A percentile compares a stretch with the other conserved stretches of the same genome.
Evolutionary conservation across 35 echinoderm and acorn worm species (phyloP).

Genomic region (Anneissia japonica): DNA sequence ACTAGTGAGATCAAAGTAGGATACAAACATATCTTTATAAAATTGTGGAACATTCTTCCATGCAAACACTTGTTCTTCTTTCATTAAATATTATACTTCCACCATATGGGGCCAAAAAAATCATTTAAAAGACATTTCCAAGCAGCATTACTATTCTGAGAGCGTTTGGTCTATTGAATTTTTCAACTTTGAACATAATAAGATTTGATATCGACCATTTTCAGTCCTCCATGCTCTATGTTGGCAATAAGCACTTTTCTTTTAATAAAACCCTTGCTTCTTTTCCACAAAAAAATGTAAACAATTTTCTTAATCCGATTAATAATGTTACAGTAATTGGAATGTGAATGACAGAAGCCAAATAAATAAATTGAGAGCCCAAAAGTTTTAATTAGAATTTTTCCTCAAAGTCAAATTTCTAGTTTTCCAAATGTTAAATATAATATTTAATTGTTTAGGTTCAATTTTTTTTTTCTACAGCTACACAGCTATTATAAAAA

Average conservation of each 20-base stretch:
- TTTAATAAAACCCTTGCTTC: neutral
- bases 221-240: neutral
- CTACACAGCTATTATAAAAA: neutral
- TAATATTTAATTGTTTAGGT: neutral
- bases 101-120: too few relatives aligned
- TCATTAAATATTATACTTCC: too few relatives aligned
- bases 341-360: neutral
- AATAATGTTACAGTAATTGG: neutral
- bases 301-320: neutral
- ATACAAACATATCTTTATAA: too few relatives aligned
- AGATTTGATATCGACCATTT: neutral
- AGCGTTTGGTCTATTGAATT: neutral
- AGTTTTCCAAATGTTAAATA: neutral
- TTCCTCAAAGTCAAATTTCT: neutral
- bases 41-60: too few relatives aligned
- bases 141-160: neutral
- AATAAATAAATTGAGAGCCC: too few relatives aligned
- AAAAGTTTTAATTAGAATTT: neutral
- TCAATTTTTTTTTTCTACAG: neutral
- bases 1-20: too few relatives aligned
- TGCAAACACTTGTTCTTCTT: too few relatives aligned
- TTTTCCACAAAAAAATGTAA: neutral
- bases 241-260: neutral
- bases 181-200: neutral
- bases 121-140: neutral